Conservation (phyloP, 2,113 vertebrate species). For the Vulpes vulpes region DNA sequence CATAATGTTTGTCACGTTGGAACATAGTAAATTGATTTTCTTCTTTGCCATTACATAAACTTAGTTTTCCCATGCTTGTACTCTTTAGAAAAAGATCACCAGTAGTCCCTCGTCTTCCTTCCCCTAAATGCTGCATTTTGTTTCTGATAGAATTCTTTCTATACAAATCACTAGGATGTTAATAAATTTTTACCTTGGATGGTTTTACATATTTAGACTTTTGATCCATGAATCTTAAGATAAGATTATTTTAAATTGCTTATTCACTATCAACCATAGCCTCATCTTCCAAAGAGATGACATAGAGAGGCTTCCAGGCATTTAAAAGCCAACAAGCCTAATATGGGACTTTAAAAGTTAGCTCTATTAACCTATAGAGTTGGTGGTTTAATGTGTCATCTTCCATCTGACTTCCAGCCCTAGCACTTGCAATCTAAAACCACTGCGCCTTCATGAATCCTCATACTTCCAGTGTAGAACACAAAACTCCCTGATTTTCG, state of each 20-base stretch:
- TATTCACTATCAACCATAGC: not conserved
- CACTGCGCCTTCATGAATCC: not conserved
- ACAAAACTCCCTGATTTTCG: not conserved
- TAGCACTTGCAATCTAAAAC: not conserved
- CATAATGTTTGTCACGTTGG: not conserved
- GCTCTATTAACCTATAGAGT: not conserved
- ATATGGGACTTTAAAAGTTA: not conserved
- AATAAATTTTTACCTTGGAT: not conserved
- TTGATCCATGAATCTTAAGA: not conserved
- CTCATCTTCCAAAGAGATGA: not conserved
- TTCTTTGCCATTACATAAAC: not conserved
- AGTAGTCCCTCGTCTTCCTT: not conserved
- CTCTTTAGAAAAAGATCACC: not conserved
- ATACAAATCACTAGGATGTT: not conserved
- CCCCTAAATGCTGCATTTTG: not conserved
- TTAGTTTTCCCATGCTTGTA: not conserved
- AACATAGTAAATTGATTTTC: not conserved
- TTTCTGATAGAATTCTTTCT: not conserved
- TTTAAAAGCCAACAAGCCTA: not conserved
- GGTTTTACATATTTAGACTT: constrained; percentile 25
- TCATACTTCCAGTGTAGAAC: not conserved
- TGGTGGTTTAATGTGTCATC: no score
- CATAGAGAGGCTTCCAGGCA: not conserved
- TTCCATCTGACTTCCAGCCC: not conserved
- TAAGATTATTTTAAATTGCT: not conserved